A percentile compares a stretch with the other conserved stretches of the same genome.
phyloP scores from a whole-genome alignment of 2,888 invertebrate genomes.

The Scotopteryx bipunctaria region DNA sequence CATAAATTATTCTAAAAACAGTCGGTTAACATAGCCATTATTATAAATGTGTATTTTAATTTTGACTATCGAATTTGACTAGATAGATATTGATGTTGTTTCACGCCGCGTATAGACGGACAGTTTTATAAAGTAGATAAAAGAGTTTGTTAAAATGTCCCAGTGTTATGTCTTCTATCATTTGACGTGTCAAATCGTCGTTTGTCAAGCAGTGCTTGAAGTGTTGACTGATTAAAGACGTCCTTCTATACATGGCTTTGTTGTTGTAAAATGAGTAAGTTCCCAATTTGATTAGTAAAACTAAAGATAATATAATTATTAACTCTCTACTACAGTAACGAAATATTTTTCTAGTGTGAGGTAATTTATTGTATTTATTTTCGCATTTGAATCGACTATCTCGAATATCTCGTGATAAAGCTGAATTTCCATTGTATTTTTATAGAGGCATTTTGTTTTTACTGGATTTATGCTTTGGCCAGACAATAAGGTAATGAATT shows the following conservation, averaged over 20 bases:
- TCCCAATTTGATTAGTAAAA: too few relatives aligned
- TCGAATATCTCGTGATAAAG: constrained; percentile 3
- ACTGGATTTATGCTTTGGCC: not conserved
- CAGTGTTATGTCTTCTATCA: too few relatives aligned
- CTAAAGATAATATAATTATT: too few relatives aligned
- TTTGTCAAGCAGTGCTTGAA: not conserved
- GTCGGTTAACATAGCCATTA: too few relatives aligned
- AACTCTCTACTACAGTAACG: not conserved
- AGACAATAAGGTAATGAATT: too few relatives aligned
- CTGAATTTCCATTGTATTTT: constrained; percentile 15
- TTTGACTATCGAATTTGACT: too few relatives aligned
- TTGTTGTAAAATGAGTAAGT: too few relatives aligned
- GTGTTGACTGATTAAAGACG: constrained; percentile 5
- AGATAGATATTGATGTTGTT: too few relatives aligned
- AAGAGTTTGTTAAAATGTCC: too few relatives aligned
- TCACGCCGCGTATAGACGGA: constrained; percentile 5
- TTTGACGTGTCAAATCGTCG: not conserved
- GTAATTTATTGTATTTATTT: constrained; percentile 19
- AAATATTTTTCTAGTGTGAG: constrained; percentile 2
- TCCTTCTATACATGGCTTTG: constrained; percentile 5
- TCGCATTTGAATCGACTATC: constrained; percentile 12
- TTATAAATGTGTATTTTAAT: too few relatives aligned
- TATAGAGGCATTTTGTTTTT: constrained; percentile 1
- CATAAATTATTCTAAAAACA: too few relatives aligned
- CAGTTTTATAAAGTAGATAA: not conserved